Percentiles rank a stretch among this genome's conserved stretches.
These are phyloP conservation scores for Dryocosmus kuriphilus DNA, from an alignment of 2,888 invertebrate genomes.

Conservation along the genomic window DNA sequence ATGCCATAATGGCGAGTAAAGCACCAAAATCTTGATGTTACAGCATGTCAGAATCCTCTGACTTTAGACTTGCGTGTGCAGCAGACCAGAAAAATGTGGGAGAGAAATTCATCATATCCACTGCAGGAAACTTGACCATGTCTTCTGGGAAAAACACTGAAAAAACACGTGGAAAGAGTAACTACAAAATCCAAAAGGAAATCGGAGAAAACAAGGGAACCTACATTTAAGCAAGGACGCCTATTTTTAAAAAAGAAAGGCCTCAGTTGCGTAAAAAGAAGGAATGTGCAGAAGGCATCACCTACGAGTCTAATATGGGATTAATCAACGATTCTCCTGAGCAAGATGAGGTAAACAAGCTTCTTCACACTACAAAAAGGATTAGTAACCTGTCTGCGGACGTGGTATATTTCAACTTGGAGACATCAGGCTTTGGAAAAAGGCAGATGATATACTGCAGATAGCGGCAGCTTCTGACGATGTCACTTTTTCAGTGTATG, in stretches of 20 bases:
- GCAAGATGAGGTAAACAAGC: too few relatives aligned
- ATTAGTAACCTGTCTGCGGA: too few relatives aligned
- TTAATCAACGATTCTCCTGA: neutral
- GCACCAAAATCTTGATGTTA: neutral
- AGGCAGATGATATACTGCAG: too few relatives aligned
- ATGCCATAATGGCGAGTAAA: too few relatives aligned
- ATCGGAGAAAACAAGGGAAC: neutral
- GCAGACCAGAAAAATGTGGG: neutral
- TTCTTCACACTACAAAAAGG: too few relatives aligned
- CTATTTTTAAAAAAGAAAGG: conserved; percentile 1
- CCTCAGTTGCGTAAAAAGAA: too few relatives aligned
- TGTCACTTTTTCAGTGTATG: too few relatives aligned
- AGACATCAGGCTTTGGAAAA: too few relatives aligned
- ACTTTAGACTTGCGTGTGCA: neutral
- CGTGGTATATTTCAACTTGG: too few relatives aligned
- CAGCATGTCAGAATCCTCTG: neutral
- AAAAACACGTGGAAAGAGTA: neutral
- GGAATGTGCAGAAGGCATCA: too few relatives aligned
- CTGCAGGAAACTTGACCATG: neutral
- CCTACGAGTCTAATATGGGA: too few relatives aligned
- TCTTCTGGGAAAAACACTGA: neutral
- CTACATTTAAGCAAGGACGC: neutral
- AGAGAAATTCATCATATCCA: neutral
- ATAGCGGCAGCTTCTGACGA: too few relatives aligned
- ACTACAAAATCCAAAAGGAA: neutral